Evolutionary conservation across 2,113 vertebrate species (phyloP).

Genomic region (Sturnira hondurensis): DNA sequence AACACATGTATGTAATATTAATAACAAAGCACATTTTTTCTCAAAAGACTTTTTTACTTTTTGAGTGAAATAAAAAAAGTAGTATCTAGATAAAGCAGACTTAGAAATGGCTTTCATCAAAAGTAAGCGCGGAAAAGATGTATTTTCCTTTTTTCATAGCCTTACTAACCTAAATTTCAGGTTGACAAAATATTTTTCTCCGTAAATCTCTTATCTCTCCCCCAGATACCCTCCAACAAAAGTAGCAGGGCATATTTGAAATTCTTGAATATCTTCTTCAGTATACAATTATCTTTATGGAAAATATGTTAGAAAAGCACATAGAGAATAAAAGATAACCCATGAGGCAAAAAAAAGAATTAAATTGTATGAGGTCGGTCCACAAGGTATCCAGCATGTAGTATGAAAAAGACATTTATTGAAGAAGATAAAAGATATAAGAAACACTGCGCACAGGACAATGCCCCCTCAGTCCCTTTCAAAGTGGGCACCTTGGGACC

Average conservation of each 20-base stretch:
- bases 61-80: background rate
- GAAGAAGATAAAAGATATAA: too few relatives aligned
- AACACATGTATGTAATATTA: background rate
- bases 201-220: background rate
- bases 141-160: background rate
- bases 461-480: too few relatives aligned
- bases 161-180: background rate
- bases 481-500: too few relatives aligned
- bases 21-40: background rate
- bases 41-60: background rate
- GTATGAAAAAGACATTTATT: too few relatives aligned
- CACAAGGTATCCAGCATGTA: too few relatives aligned
- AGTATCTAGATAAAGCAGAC: background rate
- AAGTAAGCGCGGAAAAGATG: background rate
- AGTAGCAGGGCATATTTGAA: background rate
- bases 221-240: background rate
- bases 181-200: background rate
- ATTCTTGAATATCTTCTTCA: background rate
- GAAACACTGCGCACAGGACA: too few relatives aligned
- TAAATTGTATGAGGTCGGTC: background rate
- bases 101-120: background rate
- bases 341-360: background rate
- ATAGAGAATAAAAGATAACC: background rate
- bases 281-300: background rate
- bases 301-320: background rate